Base-by-base conservation (phyloP, 2,888 invertebrate genomes). In the Andrena trimmerana region DNA sequence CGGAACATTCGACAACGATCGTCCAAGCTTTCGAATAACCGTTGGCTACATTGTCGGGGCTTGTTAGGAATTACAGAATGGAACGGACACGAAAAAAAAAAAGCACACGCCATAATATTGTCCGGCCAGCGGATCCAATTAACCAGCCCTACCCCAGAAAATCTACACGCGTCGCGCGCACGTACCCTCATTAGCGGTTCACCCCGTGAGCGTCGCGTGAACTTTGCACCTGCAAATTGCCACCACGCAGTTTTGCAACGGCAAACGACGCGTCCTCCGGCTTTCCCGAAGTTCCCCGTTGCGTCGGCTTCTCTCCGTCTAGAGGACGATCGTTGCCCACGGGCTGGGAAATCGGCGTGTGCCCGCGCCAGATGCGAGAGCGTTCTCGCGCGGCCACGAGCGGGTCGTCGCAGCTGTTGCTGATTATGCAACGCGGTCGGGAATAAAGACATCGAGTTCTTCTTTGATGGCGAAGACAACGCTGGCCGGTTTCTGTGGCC, bases 181-280 rank as follows among this genome's bases (percentile, higher is more conserved):
- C 86, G 57, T 81, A 57, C 75, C 67, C 86, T 86, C 86, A 90
- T 91, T 92, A 92, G 92, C 85, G 91, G 89, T 90, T 90, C 87
- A 83, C 84, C 79, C 77, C 80, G 80, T 75, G 82, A 76, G 82
- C 76, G 69, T 79, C 78, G 84, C 80, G 84, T 90, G 91, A 91
- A 92, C 91, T 92, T 91, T 91, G 89, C 91, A 93, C 92, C 92
- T 92, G 92, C 89, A 86, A 91, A 90, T 90, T 88, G 87, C 79
- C 71, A 57, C 78, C 66, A 65, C 50, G 69, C 66, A 36, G 33
- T 68, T 75, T 62, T 20, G 50, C 66, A 65, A 65, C 54, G 48
- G 20, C 6, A 60, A 33, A 68, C 29, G 24, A 60, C 42, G 24
- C 27, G 13, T 31, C 65, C 48, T 62, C 33, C 54, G 54, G 13